Percentiles rank a stretch among this genome's conserved stretches.
Conservation (phyloP, 2,888 invertebrate species). For the Xestia ashworthii region DNA sequence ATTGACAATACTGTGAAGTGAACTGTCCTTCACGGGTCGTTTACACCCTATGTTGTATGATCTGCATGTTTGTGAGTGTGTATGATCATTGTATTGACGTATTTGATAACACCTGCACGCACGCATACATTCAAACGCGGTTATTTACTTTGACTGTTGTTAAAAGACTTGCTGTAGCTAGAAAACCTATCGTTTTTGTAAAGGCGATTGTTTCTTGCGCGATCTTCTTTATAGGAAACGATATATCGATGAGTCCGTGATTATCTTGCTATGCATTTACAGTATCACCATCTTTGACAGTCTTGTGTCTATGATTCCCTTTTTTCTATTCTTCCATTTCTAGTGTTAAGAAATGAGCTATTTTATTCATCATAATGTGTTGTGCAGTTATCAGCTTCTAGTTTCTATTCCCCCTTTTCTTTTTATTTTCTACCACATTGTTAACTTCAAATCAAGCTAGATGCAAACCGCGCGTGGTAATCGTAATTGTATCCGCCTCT, state of each 20-base stretch:
- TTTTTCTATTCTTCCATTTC: too few species aligned
- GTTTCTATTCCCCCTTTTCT: not conserved
- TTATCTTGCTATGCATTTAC: not conserved
- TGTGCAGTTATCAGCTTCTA: not conserved
- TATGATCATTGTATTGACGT: slow-evolving; percentile 48
- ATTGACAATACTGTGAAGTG: slow-evolving; percentile 52
- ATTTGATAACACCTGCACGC: slow-evolving; percentile 52
- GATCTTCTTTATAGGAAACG: not conserved
- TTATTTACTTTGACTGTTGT: slow-evolving; percentile 20
- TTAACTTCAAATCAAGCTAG: slow-evolving; percentile 47
- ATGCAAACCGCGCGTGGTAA: slow-evolving; percentile 50
- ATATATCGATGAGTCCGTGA: not conserved
- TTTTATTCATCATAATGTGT: not conserved
- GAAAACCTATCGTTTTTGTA: not conserved
- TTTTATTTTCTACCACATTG: slow-evolving; percentile 26
- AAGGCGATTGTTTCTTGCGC: not conserved
- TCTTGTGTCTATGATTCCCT: not conserved
- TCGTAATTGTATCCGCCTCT: slow-evolving; percentile 69
- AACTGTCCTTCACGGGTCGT: slow-evolving; percentile 67
- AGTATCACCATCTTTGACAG: not conserved
- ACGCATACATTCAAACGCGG: not conserved
- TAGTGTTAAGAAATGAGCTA: not conserved
- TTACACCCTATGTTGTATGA: slow-evolving; percentile 50
- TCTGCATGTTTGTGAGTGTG: slow-evolving; percentile 21
- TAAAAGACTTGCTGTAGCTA: not conserved